A percentile compares a stretch with the other conserved stretches of the same genome.
These are phyloP conservation scores for Thryonomys swinderianus DNA, from an alignment of 2,113 vertebrate species.

Conservation along the genomic window DNA sequence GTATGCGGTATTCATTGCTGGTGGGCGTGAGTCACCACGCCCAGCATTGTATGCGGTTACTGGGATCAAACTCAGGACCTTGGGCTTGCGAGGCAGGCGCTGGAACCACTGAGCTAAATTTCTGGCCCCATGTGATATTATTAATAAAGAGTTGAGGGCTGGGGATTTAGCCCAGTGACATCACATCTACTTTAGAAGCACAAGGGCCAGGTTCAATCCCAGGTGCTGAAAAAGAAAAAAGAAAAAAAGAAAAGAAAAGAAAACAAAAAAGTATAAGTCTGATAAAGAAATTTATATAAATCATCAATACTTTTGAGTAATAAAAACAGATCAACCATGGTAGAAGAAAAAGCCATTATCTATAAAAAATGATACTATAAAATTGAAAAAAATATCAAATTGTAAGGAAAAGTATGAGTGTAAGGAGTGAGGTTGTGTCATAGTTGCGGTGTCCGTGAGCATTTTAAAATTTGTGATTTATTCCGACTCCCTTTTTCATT, in stretches of 20 bases:
- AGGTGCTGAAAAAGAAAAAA: no score
- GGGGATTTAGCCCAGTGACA: no score
- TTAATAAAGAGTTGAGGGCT: background rate
- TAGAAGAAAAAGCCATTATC: background rate
- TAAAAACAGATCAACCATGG: background rate
- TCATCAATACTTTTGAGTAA: background rate
- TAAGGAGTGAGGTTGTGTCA: background rate
- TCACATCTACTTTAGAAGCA: no score
- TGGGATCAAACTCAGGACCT: no score
- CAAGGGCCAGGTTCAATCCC: no score
- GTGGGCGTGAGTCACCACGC: no score
- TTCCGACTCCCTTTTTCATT: background rate
- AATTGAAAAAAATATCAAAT: background rate
- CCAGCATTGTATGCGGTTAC: no score
- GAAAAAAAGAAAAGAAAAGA: no score
- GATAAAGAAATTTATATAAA: constrained; percentile 28
- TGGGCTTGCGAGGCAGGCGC: no score
- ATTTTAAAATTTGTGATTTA: constrained; percentile 16
- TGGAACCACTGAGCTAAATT: no score
- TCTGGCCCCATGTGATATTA: background rate
- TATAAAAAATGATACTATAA: background rate
- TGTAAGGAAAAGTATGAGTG: background rate
- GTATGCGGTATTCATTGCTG: no score
- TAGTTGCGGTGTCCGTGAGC: background rate
- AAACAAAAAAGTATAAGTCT: background rate